Evolutionary conservation across 1,140 invertebrate species (phyloP).

Genomic region (Bursaphelenchus mucronatus): DNA sequence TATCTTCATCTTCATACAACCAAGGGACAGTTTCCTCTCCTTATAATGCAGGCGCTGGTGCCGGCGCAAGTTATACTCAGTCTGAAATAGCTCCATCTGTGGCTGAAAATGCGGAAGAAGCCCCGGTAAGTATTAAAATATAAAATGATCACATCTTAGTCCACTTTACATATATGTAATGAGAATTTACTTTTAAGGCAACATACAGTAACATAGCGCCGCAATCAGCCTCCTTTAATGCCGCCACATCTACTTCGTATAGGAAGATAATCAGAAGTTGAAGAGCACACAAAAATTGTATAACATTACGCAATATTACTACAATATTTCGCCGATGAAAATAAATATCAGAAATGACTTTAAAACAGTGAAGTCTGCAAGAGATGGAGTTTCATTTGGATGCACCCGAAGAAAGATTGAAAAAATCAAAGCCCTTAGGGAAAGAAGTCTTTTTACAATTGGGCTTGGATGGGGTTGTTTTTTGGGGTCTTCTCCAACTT

Average conservation of each 20-base stretch:
- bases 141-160: background rate
- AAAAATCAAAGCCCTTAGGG: background rate
- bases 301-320: constrained; percentile 8
- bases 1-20: background rate
- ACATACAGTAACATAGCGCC: background rate
- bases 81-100: background rate
- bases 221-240: background rate
- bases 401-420: constrained; percentile 14
- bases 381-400: constrained; percentile 4
- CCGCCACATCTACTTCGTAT: background rate
- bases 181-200: background rate
- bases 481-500: constrained; percentile 21
- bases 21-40: background rate
- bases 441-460: constrained; percentile 15
- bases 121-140: background rate
- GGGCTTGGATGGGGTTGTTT: constrained; percentile 12
- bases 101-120: constrained; percentile 3
- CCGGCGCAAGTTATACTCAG: background rate
- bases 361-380: constrained; percentile 3
- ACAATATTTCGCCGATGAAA: background rate
- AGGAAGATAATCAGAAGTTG: background rate
- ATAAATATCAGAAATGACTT: background rate
- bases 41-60: background rate
- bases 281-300: background rate
- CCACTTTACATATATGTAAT: background rate